Conservation (phyloP, 2,113 vertebrate species). For the Silurus asotus region DNA sequence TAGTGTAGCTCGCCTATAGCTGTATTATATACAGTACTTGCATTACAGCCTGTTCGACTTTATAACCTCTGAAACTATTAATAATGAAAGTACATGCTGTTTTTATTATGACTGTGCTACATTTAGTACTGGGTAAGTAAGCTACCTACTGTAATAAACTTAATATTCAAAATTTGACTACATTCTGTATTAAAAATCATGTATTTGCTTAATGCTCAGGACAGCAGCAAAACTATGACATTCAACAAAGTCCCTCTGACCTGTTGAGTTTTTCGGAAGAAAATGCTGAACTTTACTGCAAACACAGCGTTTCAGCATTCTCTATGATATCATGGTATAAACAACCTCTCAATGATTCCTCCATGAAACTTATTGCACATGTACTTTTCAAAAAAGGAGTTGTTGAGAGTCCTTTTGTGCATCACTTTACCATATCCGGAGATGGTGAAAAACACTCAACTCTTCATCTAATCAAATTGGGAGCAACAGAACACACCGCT, state of each 20-base stretch:
- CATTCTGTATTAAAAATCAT: not conserved
- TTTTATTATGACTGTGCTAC: not conserved
- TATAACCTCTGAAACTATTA: not conserved
- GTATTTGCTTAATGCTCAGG: not conserved
- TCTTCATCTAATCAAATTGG: constrained; percentile 11
- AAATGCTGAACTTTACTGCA: not conserved
- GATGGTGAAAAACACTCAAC: constrained; percentile 19
- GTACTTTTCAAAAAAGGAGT: not conserved
- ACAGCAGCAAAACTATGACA: constrained; percentile 7
- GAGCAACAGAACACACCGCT: constrained; percentile 44
- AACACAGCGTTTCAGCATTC: constrained; percentile 1
- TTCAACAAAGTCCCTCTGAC: constrained; percentile 23
- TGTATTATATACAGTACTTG: not conserved
- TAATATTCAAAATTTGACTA: not conserved
- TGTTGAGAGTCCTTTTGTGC: constrained; percentile 18
- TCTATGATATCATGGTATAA: constrained; percentile 16
- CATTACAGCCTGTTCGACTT: not conserved
- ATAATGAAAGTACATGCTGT: not conserved
- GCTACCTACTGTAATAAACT: too few relatives aligned
- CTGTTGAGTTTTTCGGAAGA: not conserved
- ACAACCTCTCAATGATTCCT: not conserved
- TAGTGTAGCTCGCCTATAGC: not conserved
- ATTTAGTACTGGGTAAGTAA: not conserved
- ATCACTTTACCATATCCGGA: constrained; percentile 15
- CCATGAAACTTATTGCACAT: constrained; percentile 20